Percentiles rank a stretch among this genome's conserved stretches.
Conservation (phyloP, 2,113 vertebrate genomes). For the Butastur rufipennis region DNA sequence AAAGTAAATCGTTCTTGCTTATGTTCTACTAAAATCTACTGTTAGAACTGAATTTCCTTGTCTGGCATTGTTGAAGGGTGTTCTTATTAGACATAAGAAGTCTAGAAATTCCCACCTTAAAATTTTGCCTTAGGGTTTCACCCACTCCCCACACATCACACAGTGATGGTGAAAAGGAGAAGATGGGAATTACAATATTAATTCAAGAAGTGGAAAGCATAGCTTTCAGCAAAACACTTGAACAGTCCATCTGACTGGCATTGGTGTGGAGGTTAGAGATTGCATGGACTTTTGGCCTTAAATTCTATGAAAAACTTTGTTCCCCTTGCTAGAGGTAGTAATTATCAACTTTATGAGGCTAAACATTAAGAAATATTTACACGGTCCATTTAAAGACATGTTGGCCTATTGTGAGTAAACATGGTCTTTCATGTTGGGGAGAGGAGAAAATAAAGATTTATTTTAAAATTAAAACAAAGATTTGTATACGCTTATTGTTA, state of each 20-base stretch:
- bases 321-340: background rate
- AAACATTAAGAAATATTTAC: background rate
- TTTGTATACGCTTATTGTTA: background rate
- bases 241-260: background rate
- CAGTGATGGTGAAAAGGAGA: background rate
- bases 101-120: background rate
- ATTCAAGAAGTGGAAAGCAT: background rate
- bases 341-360: background rate
- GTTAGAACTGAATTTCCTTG: background rate
- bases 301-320: background rate
- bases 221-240: background rate
- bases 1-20: background rate
- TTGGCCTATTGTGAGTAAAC: background rate
- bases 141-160: rapidly evolving
- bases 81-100: background rate
- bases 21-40: background rate
- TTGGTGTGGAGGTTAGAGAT: background rate
- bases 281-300: background rate
- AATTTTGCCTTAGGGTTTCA: background rate
- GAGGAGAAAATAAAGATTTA: background rate
- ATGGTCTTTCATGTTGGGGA: background rate
- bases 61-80: background rate
- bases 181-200: background rate
- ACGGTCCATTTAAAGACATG: background rate
- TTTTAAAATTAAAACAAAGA: background rate